Evolutionary conservation across 2,113 vertebrate genomes (phyloP).

Genomic region (Collichthys lucidus): DNA sequence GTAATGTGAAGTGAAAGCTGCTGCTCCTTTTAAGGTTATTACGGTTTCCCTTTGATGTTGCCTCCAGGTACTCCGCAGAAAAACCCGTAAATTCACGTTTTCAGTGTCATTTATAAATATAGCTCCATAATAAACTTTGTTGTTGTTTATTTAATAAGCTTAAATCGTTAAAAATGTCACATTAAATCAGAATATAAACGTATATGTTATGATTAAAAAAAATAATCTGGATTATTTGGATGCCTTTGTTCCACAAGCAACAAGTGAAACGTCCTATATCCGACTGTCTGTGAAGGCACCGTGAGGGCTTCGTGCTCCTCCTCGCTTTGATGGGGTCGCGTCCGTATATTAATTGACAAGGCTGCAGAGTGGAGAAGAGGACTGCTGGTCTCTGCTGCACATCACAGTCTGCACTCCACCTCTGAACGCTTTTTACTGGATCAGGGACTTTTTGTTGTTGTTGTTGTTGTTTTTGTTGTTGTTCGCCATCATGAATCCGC

Average conservation of each 20-base stretch:
- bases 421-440: not conserved
- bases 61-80: not conserved
- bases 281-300: not conserved
- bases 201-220: too few species aligned
- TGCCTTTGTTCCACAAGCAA: not conserved
- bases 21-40: conserved; percentile 55
- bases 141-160: not conserved
- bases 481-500: conserved; percentile 89
- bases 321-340: conserved; percentile 14
- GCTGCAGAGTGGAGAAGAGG: conserved; percentile 13
- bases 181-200: not conserved
- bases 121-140: not conserved
- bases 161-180: not conserved
- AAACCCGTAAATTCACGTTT: accelerated
- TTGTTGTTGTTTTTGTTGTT: not conserved
- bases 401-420: not conserved
- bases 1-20: not conserved
- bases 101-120: not conserved
- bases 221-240: not conserved
- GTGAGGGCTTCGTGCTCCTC: conserved; percentile 36
- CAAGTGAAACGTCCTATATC: accelerated
- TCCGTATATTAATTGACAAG: conserved; percentile 37
- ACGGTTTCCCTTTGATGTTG: not conserved
- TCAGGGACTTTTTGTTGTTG: not conserved
- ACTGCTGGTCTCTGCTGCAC: not conserved